Percentiles rank a stretch among this genome's conserved stretches.
Conservation (phyloP, 2,888 invertebrate species). For the Pyrrhia umbra region DNA sequence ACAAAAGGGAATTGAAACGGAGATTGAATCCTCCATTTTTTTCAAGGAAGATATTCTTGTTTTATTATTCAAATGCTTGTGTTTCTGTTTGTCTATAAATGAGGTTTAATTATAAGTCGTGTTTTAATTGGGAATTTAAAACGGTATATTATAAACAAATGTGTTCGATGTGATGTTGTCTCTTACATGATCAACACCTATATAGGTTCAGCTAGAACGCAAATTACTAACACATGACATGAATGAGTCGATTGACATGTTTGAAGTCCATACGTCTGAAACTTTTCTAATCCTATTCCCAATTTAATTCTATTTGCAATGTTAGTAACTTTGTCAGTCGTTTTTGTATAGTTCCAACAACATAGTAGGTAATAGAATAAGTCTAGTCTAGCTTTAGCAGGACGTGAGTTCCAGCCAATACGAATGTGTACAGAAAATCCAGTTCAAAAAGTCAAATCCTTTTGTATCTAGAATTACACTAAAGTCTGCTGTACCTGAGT, state of each 20-base stretch:
- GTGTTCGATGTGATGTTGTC: neutral
- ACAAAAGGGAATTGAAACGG: conserved; percentile 47
- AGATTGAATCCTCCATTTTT: conserved; percentile 41
- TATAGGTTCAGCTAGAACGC: too few species aligned
- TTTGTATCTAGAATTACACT: conserved; percentile 15
- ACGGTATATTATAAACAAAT: neutral
- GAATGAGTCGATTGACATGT: too few species aligned
- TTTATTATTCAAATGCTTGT: conserved; percentile 38
- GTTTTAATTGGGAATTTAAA: conserved; percentile 4
- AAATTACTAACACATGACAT: too few species aligned
- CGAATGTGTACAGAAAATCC: neutral
- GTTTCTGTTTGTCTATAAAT: conserved; percentile 16
- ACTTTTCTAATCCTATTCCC: conserved; percentile 4
- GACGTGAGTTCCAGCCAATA: neutral
- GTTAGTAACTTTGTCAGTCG: neutral
- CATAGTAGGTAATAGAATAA: conserved; percentile 10
- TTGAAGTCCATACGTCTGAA: neutral
- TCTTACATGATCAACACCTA: too few species aligned
- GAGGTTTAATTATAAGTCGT: neutral
- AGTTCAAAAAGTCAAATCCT: neutral
- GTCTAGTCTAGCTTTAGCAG: neutral
- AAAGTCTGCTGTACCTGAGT: conserved; percentile 1
- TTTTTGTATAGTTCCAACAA: neutral
- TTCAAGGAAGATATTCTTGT: conserved; percentile 4
- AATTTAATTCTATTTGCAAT: conserved; percentile 14